Conservation (phyloP, 2,797 vertebrate genomes). For the Trachurus trachurus region DNA sequence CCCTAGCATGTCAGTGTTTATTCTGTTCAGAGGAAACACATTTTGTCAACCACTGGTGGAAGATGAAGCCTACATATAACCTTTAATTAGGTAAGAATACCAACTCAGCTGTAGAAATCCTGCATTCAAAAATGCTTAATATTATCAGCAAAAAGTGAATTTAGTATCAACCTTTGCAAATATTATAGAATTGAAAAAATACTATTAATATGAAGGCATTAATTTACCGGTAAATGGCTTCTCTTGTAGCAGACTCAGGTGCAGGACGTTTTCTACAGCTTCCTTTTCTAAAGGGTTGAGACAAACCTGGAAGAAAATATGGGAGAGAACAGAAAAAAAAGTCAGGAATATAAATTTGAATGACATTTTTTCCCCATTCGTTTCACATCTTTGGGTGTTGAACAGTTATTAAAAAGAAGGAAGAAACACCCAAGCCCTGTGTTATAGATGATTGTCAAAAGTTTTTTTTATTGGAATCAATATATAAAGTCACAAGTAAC, state of each 20-base stretch:
- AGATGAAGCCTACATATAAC: background rate
- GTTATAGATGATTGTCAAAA: background rate
- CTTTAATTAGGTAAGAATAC: background rate
- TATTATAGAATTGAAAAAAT: background rate
- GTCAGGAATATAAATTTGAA: background rate
- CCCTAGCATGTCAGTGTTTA: conserved; percentile 2
- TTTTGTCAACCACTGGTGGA: background rate
- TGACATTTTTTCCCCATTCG: background rate
- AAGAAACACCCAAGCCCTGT: background rate
- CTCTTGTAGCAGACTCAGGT: background rate
- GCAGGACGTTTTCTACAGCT: background rate
- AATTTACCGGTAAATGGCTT: background rate
- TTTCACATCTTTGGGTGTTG: background rate
- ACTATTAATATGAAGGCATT: background rate
- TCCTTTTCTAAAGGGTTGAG: background rate
- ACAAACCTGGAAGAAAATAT: background rate
- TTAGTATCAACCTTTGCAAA: background rate
- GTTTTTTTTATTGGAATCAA: background rate
- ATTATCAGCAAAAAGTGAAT: background rate
- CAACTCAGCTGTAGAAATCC: background rate
- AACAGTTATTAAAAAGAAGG: background rate
- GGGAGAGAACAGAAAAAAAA: background rate
- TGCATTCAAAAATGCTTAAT: background rate
- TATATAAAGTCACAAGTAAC: background rate
- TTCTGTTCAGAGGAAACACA: background rate